Conservation (phyloP, 2,113 vertebrate species). For the Hiodon tergisus region DNA sequence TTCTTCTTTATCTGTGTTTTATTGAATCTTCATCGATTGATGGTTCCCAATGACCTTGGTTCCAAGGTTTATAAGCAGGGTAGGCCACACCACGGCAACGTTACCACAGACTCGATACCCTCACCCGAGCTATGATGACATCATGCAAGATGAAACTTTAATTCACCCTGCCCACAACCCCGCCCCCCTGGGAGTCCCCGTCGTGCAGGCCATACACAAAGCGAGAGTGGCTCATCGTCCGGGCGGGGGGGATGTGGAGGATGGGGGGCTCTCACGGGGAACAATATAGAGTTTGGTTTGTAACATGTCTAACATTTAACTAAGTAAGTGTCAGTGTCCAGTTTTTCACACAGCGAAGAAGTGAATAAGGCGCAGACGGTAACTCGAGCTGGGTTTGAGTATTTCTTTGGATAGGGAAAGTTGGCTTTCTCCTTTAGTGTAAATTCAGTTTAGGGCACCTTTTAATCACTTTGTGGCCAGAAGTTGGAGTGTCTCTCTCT, state of each 20-base stretch:
- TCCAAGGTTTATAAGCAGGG: not conserved
- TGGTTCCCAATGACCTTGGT: constrained; percentile 5
- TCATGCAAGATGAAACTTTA: constrained; percentile 9
- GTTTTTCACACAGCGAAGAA: too few species aligned
- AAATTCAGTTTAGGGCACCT: too few species aligned
- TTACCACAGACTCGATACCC: not conserved
- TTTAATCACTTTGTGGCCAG: too few species aligned
- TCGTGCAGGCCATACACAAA: not conserved
- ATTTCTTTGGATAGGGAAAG: too few species aligned
- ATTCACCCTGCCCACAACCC: not conserved
- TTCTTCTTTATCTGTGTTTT: constrained; percentile 2
- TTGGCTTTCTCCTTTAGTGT: too few species aligned
- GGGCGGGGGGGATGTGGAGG: too few species aligned
- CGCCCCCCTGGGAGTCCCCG: not conserved
- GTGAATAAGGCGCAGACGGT: too few species aligned
- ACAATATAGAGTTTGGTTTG: not conserved
- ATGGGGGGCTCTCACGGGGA: not conserved
- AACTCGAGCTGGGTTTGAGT: too few species aligned
- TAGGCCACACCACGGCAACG: not conserved
- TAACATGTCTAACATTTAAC: not conserved
- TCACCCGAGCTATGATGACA: constrained; percentile 4
- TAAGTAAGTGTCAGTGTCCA: too few species aligned
- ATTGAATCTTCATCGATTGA: constrained; percentile 16
- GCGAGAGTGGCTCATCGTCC: not conserved
- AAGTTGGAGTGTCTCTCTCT: too few species aligned